Percentiles rank a stretch among this genome's conserved stretches.
phyloP scores from a whole-genome alignment of 2,888 invertebrate genomes.

The Hirtodrosophila alboralis region DNA sequence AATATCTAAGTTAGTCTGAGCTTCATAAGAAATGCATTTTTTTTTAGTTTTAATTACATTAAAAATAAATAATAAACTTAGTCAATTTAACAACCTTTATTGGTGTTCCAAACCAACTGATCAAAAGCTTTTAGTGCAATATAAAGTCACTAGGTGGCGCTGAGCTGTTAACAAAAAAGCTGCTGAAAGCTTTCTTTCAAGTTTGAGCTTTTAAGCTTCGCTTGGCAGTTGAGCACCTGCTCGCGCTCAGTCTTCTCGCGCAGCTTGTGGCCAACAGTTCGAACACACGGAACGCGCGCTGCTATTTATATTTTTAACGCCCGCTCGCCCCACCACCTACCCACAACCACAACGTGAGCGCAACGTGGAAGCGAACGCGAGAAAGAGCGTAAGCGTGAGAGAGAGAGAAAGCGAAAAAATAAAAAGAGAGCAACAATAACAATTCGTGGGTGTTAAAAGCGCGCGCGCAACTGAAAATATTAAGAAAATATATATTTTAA shows the following conservation, averaged over 20 bases:
- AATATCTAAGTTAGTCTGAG: too few relatives aligned
- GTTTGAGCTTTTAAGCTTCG: slow-evolving; percentile 29
- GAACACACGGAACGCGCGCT: slow-evolving; percentile 55
- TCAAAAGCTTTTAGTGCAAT: neutral
- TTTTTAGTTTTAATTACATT: too few relatives aligned
- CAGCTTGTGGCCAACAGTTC: slow-evolving; percentile 66
- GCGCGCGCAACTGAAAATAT: slow-evolving; percentile 62
- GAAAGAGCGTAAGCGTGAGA: slow-evolving; percentile 18
- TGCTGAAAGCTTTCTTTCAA: neutral
- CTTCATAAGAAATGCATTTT: too few relatives aligned
- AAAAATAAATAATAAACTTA: too few relatives aligned
- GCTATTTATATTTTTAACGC: slow-evolving; percentile 32
- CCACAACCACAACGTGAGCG: slow-evolving; percentile 26
- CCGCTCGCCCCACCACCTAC: slow-evolving; percentile 38
- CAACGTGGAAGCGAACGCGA: slow-evolving; percentile 24
- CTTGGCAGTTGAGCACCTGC: slow-evolving; percentile 4
- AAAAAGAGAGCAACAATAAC: slow-evolving; percentile 47
- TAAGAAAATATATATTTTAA: slow-evolving; percentile 56
- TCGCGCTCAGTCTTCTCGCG: slow-evolving; percentile 59
- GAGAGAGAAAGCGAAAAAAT: slow-evolving; percentile 22
- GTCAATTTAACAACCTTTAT: slow-evolving; percentile 3
- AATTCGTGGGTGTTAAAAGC: slow-evolving; percentile 59
- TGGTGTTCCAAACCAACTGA: slow-evolving; percentile 29
- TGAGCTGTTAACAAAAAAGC: slow-evolving; percentile 1
- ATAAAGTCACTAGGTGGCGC: slow-evolving; percentile 31